Conservation (phyloP, 2,888 invertebrate genomes). For the Leucania comma region DNA sequence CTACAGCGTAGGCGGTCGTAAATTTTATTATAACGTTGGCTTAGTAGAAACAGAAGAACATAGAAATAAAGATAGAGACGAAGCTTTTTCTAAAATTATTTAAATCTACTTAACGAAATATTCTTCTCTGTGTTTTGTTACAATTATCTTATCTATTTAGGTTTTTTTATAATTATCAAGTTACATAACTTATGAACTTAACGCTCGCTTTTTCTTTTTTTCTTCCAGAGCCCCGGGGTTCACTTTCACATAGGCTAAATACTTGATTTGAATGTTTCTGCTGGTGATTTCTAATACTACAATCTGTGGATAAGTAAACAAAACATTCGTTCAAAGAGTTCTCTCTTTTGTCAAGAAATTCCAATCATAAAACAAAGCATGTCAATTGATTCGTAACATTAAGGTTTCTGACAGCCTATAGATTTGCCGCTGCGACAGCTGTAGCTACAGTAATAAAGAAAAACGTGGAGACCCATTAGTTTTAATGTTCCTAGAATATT, state of each 20-base stretch:
- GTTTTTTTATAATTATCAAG: not conserved
- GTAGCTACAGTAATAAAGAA: not conserved
- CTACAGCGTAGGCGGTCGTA: constrained; percentile 21
- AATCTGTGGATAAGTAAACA: not conserved
- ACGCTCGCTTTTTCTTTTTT: too few species aligned
- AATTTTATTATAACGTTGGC: constrained; percentile 23
- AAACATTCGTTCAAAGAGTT: constrained; percentile 31
- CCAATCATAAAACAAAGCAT: constrained; percentile 49
- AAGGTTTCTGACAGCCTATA: constrained; percentile 53
- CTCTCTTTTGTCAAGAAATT: constrained; percentile 36
- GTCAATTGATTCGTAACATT: constrained; percentile 50
- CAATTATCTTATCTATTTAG: not conserved
- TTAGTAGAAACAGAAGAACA: constrained; percentile 1
- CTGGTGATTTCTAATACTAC: not conserved
- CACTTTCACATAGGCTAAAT: not conserved
- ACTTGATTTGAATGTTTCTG: not conserved
- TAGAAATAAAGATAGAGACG: not conserved
- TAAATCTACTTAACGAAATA: not conserved
- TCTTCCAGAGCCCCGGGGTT: too few species aligned
- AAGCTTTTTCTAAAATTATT: not conserved
- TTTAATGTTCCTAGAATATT: too few species aligned
- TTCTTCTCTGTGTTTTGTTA: not conserved
- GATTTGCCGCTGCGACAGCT: constrained; percentile 16
- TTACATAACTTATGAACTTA: not conserved
- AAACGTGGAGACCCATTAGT: not conserved